Percentiles rank a stretch among this genome's conserved stretches.
These are phyloP conservation scores for Adelges cooleyi DNA, from an alignment of 1,140 invertebrate genomes.

Conservation along the genomic window DNA sequence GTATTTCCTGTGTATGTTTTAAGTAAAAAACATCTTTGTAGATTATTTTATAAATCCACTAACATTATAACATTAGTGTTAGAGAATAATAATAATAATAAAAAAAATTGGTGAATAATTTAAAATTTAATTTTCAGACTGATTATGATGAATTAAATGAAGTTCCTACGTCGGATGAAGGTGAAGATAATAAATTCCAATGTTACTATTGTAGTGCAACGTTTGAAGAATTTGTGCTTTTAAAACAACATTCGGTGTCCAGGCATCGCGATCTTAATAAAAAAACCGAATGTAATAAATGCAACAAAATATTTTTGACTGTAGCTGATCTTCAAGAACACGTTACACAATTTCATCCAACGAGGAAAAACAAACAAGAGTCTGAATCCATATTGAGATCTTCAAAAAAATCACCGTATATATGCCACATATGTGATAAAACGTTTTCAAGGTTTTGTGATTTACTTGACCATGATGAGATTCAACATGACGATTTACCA, in stretches of 20 bases:
- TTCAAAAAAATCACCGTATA: slow-evolving; percentile 13
- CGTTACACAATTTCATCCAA: neutral
- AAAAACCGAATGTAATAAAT: slow-evolving; percentile 21
- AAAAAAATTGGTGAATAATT: too few species aligned
- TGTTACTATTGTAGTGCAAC: slow-evolving; percentile 24
- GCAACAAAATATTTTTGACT: slow-evolving; percentile 19
- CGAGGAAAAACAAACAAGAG: neutral
- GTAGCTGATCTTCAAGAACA: slow-evolving; percentile 2
- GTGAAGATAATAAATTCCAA: slow-evolving; percentile 6
- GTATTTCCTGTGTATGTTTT: too few species aligned
- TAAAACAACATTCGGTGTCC: slow-evolving; percentile 16
- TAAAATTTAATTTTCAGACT: neutral
- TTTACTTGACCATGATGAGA: slow-evolving; percentile 25
- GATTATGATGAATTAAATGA: neutral
- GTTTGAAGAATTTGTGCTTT: slow-evolving; percentile 12
- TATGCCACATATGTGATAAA: slow-evolving; percentile 18
- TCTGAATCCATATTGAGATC: neutral
- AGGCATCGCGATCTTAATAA: slow-evolving; percentile 22
- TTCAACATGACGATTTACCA: slow-evolving; percentile 26
- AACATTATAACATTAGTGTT: too few species aligned
- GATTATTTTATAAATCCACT: too few species aligned
- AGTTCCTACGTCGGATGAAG: neutral
- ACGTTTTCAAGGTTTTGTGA: slow-evolving; percentile 26
- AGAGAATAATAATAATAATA: too few species aligned
- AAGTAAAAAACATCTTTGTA: too few species aligned